Conservation (phyloP, 2,113 vertebrate genomes). For the Syngnathus scovelli region DNA sequence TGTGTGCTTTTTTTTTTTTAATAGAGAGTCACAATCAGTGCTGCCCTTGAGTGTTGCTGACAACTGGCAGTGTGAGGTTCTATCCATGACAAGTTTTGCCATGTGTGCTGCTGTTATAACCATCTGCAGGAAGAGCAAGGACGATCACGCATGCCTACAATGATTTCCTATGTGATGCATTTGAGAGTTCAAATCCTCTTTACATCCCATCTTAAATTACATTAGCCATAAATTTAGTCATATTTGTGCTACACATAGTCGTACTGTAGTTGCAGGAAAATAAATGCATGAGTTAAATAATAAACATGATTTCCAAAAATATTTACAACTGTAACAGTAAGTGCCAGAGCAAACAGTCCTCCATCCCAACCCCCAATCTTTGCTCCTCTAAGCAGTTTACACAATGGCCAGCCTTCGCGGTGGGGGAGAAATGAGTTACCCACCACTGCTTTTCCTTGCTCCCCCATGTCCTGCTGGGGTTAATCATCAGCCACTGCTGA, state of each 20-base stretch:
- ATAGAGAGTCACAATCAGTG: constrained; percentile 13
- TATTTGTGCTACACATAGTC: neutral
- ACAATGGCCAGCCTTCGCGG: constrained; percentile 66
- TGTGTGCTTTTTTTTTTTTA: constrained; percentile 10
- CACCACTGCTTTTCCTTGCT: constrained; percentile 59
- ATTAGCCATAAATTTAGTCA: neutral
- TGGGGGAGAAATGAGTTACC: constrained; percentile 72
- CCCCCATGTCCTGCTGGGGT: constrained; percentile 68
- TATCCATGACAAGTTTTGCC: constrained; percentile 50
- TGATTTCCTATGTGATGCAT: neutral
- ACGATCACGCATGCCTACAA: constrained; percentile 22
- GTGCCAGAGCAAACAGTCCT: constrained; percentile 47
- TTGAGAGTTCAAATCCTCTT: neutral
- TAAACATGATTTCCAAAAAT: neutral
- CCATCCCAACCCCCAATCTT: constrained; percentile 51
- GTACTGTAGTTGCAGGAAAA: neutral
- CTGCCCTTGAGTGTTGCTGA: constrained; percentile 20
- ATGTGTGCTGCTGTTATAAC: constrained; percentile 16
- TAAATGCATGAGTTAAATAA: neutral
- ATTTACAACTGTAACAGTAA: constrained; percentile 44
- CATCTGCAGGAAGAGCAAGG: constrained; percentile 28
- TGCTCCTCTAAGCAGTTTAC: constrained; percentile 54
- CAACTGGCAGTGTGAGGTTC: constrained; percentile 34
- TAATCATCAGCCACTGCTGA: constrained; percentile 72
- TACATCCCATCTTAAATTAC: neutral